A percentile compares a stretch with the other conserved stretches of the same genome.
These are phyloP conservation scores for Disparrhopalites patrizii DNA, from an alignment of 2,888 invertebrate genomes.

Conservation along the genomic window DNA sequence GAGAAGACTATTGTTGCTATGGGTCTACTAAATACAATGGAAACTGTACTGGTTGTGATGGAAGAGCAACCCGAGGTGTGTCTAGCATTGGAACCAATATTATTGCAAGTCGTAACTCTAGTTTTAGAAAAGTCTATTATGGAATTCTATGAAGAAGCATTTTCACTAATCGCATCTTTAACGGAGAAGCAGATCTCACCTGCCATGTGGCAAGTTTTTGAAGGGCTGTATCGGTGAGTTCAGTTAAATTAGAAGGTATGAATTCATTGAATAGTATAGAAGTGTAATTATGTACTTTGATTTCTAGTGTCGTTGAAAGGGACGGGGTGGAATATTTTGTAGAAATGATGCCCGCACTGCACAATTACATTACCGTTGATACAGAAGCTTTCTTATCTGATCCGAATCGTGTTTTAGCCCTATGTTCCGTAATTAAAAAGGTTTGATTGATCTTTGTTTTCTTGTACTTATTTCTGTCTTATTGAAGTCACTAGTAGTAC, in stretches of 20 bases:
- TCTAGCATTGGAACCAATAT: slow-evolving; percentile 82
- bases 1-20: slow-evolving; percentile 96
- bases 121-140: slow-evolving; percentile 69
- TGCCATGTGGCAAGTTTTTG: slow-evolving; percentile 95
- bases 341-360: slow-evolving; percentile 97
- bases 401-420: slow-evolving; percentile 80
- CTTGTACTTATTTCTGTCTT: too few relatives aligned
- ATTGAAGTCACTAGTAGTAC: too few relatives aligned
- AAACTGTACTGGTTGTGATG: slow-evolving; percentile 90
- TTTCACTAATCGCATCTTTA: slow-evolving; percentile 85
- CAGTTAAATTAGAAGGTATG: too few relatives aligned
- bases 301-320: slow-evolving; percentile 70
- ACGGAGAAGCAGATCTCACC: slow-evolving; percentile 82
- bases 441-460: too few relatives aligned
- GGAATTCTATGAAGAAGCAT: slow-evolving; percentile 96
- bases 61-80: slow-evolving; percentile 80
- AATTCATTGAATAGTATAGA: too few relatives aligned
- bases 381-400: slow-evolving; percentile 88
- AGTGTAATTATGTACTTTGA: too few relatives aligned
- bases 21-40: slow-evolving; percentile 93
- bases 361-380: slow-evolving; percentile 96
- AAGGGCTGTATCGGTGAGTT: slow-evolving; percentile 70
- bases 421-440: slow-evolving; percentile 91
- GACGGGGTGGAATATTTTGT: slow-evolving; percentile 94
- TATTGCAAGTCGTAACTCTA: slow-evolving; percentile 73